Evolutionary conservation across 1,140 invertebrate genomes (phyloP).

Genomic region (Hylaeus anthracinus): DNA sequence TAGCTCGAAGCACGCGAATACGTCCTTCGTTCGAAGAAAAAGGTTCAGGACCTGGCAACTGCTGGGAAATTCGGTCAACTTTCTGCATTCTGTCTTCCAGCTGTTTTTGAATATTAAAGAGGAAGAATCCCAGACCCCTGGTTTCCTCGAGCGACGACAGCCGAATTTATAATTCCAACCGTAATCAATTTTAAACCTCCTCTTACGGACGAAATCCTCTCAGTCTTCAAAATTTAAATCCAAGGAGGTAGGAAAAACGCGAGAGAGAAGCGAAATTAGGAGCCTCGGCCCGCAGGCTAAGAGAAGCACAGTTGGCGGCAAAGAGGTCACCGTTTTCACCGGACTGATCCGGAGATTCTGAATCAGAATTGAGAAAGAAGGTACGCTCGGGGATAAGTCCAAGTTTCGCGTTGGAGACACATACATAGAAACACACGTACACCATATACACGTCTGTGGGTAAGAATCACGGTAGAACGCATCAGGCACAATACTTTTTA

Average conservation of each 20-base stretch:
- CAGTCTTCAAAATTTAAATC: not conserved
- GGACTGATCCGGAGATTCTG: conserved; percentile 28
- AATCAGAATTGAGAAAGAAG: conserved; percentile 32
- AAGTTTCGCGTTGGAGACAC: conserved; percentile 25
- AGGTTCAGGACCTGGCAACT: too few relatives aligned
- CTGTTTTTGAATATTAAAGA: too few relatives aligned
- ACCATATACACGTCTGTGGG: not conserved
- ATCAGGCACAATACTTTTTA: too few relatives aligned
- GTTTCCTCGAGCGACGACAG: too few relatives aligned
- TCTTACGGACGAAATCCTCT: not conserved
- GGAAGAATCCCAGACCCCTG: too few relatives aligned
- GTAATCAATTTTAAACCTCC: not conserved
- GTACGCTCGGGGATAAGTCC: not conserved
- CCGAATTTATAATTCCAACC: too few relatives aligned
- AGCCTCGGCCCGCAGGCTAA: not conserved
- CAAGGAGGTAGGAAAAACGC: not conserved
- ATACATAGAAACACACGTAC: not conserved
- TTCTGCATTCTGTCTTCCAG: too few relatives aligned
- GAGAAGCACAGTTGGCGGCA: not conserved
- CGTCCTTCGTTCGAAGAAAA: too few relatives aligned
- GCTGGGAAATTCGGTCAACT: too few relatives aligned
- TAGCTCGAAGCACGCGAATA: too few relatives aligned
- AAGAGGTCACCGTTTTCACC: conserved; percentile 3
- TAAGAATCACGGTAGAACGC: not conserved
- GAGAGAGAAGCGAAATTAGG: not conserved